Conservation (phyloP, 2,797 vertebrate genomes). For the Pelodytes ibericus region DNA sequence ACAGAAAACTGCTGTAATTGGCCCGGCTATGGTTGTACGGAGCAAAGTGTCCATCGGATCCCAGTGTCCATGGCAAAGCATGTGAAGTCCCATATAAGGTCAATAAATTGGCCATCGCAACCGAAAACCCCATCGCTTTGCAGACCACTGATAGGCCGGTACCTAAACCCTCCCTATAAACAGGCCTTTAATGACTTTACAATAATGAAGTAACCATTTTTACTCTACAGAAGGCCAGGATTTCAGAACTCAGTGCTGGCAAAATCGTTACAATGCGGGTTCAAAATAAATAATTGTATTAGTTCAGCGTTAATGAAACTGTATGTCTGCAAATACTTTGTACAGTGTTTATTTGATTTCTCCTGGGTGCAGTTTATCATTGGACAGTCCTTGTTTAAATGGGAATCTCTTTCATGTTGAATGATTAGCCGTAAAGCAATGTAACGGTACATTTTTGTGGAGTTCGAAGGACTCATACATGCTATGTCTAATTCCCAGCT, state of each 20-base stretch:
- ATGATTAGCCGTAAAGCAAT: constrained; percentile 52
- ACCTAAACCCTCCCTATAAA: too few species aligned
- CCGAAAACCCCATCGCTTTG: too few species aligned
- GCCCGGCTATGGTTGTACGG: too few species aligned
- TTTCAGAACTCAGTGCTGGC: constrained; percentile 10
- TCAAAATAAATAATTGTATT: constrained; percentile 51
- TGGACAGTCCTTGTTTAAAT: constrained; percentile 4
- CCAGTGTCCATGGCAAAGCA: too few species aligned
- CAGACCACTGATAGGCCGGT: too few species aligned
- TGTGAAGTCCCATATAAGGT: too few species aligned
- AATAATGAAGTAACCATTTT: too few species aligned
- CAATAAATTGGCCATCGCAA: too few species aligned
- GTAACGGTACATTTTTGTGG: constrained; percentile 46
- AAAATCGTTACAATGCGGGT: constrained; percentile 25
- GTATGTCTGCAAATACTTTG: constrained; percentile 36
- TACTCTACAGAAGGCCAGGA: not conserved
- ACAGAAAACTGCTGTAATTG: too few species aligned
- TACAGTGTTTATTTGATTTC: constrained; percentile 41
- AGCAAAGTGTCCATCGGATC: too few species aligned
- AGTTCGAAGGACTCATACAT: constrained; percentile 46
- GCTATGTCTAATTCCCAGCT: constrained; percentile 40
- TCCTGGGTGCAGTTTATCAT: constrained; percentile 43
- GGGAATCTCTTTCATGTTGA: constrained; percentile 39
- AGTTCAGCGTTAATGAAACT: constrained; percentile 31
- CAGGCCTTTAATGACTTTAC: too few species aligned